A percentile compares a stretch with the other conserved stretches of the same genome.
phyloP scores from a whole-genome alignment of 2,888 invertebrate genomes.

The Pheosia gnoma region DNA sequence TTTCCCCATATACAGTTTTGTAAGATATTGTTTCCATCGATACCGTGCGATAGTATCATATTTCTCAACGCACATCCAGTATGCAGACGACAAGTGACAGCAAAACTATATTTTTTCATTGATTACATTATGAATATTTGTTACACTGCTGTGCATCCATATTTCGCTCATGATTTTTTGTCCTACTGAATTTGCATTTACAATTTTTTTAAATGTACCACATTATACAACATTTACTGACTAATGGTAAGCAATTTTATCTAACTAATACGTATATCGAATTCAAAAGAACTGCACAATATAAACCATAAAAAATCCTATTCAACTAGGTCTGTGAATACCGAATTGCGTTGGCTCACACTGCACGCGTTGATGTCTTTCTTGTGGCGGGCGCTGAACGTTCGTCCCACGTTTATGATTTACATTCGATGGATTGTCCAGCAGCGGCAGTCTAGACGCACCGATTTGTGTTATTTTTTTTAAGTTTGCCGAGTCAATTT shows the following conservation, averaged over 20 bases:
- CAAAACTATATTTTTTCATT: neutral
- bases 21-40: constrained; percentile 19
- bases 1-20: constrained; percentile 21
- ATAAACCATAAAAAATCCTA: neutral
- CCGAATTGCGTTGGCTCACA: neutral
- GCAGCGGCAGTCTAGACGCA: constrained; percentile 30
- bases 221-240: neutral
- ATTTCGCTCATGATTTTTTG: no score
- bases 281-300: neutral
- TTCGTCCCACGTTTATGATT: constrained; percentile 9
- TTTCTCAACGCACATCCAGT: constrained; percentile 22
- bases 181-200: no score
- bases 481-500: constrained; percentile 24
- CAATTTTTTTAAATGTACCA: no score
- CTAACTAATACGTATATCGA: neutral
- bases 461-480: constrained; percentile 17
- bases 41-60: constrained; percentile 8
- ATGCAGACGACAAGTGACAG: no score
- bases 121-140: neutral
- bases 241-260: neutral
- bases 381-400: constrained; percentile 12
- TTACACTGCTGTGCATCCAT: no score
- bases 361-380: constrained; percentile 36
- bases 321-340: neutral
- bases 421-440: constrained; percentile 15